These are phyloP conservation scores for Nebria salina DNA, from an alignment of 2,888 invertebrate species.

Conservation along the genomic window DNA sequence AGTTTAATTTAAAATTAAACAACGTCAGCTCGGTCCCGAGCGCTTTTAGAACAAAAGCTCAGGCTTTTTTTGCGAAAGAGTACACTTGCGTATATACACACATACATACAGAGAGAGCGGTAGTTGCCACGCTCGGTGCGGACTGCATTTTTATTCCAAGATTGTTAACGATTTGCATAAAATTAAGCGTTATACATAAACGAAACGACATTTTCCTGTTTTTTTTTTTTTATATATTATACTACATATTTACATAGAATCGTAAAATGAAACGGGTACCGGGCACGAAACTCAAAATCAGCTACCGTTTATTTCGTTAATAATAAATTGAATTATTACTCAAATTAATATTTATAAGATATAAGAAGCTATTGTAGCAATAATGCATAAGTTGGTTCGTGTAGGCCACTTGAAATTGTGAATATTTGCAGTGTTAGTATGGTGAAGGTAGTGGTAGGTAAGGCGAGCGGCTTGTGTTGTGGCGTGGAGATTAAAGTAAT, in stretches of 20 bases:
- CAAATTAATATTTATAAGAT: no score
- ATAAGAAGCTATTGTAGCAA: no score
- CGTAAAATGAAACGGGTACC: not conserved
- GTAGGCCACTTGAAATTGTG: no score
- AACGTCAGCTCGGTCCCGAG: not conserved
- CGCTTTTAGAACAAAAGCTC: not conserved
- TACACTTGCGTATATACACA: not conserved
- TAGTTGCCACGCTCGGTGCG: conserved; percentile 14
- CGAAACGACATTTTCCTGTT: not conserved
- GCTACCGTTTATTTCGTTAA: no score
- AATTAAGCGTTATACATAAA: conserved; percentile 33
- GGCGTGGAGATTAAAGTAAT: conserved; percentile 62
- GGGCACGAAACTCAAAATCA: no score
- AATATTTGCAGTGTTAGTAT: conserved; percentile 48
- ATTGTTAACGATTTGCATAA: conserved; percentile 47
- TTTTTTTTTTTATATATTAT: not conserved
- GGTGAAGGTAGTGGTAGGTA: conserved; percentile 58
- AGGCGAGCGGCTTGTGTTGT: conserved; percentile 23
- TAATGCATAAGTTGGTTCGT: no score
- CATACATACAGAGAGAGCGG: not conserved
- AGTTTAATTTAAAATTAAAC: conserved; percentile 27
- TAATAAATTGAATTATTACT: no score
- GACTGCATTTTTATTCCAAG: conserved; percentile 33
- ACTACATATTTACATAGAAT: conserved; percentile 20
- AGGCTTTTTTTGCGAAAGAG: not conserved